Base-by-base conservation (phyloP, 2,888 invertebrate species). In the Amphimallon solstitiale region DNA sequence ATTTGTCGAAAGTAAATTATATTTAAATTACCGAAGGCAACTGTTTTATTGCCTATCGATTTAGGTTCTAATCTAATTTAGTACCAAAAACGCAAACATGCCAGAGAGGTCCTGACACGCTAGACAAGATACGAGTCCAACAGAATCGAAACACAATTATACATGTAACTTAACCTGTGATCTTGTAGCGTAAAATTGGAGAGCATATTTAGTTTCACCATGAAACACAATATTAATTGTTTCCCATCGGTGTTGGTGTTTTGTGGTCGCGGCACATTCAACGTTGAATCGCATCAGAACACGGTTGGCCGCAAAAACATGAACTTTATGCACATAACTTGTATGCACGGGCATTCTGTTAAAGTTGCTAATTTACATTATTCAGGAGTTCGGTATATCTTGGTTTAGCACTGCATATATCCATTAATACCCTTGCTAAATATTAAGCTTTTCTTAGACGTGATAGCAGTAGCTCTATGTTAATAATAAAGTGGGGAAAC, bases 391-490 rank as follows among this genome's bases (percentile, higher is more conserved):
- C 7, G 35, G 35, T 9, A 35, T 29, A 45, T 21, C 21, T 60
- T n/a, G 60, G 45, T 23, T 15, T 40, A 60, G 1, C 14, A 48
- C 6, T 14, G 17, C 34, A 12, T 29, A 45, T 45, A 43, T 21
- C 45, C 52, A 52, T 43, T 63, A 63, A 54, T 54, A 40, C 23
- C 43, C 12, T 5, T 14, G 38, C n/a, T 63, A 43, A 63, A 52
- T 63, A 63, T 63, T 63, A 63, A 63, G 29, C 52, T 43, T 52
- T 43, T 45, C 52, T 51, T 52, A 51, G 52, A 61, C 21, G 4
- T 37, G 19, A n/a, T n/a, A 17, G 51, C 10, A 3, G n/a, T 52
- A n/a, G n/a, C n/a, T 17, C 15, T 7, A n/a, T 17, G 29, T 60
- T 60, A 46, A 60, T 35, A 34, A 35, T 34, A 46, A 60, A 45